These are phyloP conservation scores for Bombus fervidus DNA, from an alignment of 1,140 invertebrate genomes.

Conservation along the genomic window DNA sequence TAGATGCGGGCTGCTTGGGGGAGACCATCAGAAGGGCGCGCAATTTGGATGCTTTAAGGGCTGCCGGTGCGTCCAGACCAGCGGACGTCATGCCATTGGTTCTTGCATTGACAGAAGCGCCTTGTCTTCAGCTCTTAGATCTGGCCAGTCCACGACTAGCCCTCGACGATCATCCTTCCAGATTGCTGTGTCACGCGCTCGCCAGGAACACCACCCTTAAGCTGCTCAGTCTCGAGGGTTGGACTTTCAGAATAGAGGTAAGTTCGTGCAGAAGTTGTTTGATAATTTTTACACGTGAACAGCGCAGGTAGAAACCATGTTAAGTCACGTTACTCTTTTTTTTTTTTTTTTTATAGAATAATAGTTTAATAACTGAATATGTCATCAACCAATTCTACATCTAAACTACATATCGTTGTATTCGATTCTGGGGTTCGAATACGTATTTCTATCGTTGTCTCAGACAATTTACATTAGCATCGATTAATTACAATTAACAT, in stretches of 20 bases:
- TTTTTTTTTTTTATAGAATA: no score
- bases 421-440: no score
- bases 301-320: no score
- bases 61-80: constrained; percentile 82
- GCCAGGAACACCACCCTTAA: constrained; percentile 82
- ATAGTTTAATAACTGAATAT: no score
- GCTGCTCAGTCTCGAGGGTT: constrained; percentile 83
- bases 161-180: constrained; percentile 84
- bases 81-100: constrained; percentile 82
- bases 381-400: no score
- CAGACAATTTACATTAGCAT: no score
- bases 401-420: no score
- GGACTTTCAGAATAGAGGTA: constrained; percentile 84
- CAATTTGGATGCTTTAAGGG: constrained; percentile 82
- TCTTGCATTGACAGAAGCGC: constrained; percentile 82
- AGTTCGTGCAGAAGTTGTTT: constrained; percentile 34
- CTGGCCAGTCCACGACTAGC: constrained; percentile 82
- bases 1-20: constrained; percentile 84
- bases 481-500: no score
- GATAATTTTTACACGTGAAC: no score
- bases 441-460: no score
- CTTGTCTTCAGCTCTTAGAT: constrained; percentile 83
- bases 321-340: no score
- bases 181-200: constrained; percentile 82
- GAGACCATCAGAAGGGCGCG: constrained; percentile 82